Base-by-base conservation (phyloP, 2,888 invertebrate genomes). In the Atethmia centrago region DNA sequence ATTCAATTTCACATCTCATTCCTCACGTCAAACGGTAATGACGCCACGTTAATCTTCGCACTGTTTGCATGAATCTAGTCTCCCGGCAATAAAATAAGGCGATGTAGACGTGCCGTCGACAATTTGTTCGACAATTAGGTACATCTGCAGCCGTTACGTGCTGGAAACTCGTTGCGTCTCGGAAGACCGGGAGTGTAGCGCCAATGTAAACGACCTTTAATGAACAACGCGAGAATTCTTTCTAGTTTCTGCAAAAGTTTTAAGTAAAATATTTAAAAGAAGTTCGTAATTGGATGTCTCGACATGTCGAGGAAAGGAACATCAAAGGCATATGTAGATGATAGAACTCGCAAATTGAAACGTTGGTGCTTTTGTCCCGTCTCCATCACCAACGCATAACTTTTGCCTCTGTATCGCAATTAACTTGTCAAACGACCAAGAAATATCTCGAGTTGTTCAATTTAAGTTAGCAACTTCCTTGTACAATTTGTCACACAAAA, bases 381-480 rank as follows among this genome's bases (percentile, higher is more conserved):
- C 31, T 69, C 36, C 25, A 47, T 62, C 31, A 42, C 19, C 49
- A 61, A 62, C 71, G 65, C 31, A 70, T 72, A 81, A 82, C 82
- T 70, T 77, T 67, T 67, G 40, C 73, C 14, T 65, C 61, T 67
- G 53, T 66, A 67, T 71, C 28, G 71, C 73, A 79, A 79, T 83
- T 74, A 85, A 75, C 56, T 85, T 82, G 72, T 71, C 58, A 72
- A 72, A 81, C 65, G 72, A 84, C 36, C 70, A 74, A 71, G 74
- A 73, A 69, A 85, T 70, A 82, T 82, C 67, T 65, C 28, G 65
- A 72, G 71, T 69, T 76, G 82, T 85, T 68, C 80, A 85, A 80
- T 84, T 80, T 80, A 74, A 85, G 77, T 84, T 85, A 70, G 31
- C 64, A 77, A 83, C 70, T 85, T 76, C 62, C 85, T 83, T 84